Conservation (phyloP, 2,888 invertebrate genomes). For the Metallyticus violacea region DNA sequence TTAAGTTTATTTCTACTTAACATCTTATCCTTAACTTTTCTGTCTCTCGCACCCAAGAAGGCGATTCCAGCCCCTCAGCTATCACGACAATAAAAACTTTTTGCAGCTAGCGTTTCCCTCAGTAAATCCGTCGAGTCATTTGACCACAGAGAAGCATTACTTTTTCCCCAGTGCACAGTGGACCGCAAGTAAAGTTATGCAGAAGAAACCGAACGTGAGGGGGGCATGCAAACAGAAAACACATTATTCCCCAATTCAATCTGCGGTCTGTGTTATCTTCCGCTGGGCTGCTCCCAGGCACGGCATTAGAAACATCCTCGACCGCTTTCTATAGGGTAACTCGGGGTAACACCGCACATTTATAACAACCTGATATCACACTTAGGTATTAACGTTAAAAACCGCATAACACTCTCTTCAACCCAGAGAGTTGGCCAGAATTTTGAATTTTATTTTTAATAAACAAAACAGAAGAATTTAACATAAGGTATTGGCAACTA, state of each 20-base stretch:
- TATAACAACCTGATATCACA: no score
- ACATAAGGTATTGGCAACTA: no score
- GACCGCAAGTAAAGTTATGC: background rate
- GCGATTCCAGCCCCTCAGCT: background rate
- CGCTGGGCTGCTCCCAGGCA: background rate
- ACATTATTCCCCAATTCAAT: background rate
- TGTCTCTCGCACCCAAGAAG: background rate
- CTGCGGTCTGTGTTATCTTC: background rate
- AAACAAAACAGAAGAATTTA: no score
- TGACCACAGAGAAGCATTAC: background rate
- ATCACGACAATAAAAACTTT: background rate
- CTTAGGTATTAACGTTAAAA: no score
- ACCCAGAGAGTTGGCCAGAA: no score
- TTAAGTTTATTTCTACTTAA: no score
- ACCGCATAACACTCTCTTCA: no score
- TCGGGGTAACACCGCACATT: background rate
- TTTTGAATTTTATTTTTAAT: no score
- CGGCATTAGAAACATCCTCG: background rate
- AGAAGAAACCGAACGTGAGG: background rate
- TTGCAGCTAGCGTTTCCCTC: background rate
- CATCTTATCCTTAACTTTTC: no score
- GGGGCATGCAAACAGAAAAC: constrained; percentile 5
- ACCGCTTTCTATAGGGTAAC: background rate
- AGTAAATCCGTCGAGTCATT: background rate
- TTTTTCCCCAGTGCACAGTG: background rate